Evolutionary conservation across 1,140 invertebrate genomes (phyloP).

Genomic region (Penaeus indicus): DNA sequence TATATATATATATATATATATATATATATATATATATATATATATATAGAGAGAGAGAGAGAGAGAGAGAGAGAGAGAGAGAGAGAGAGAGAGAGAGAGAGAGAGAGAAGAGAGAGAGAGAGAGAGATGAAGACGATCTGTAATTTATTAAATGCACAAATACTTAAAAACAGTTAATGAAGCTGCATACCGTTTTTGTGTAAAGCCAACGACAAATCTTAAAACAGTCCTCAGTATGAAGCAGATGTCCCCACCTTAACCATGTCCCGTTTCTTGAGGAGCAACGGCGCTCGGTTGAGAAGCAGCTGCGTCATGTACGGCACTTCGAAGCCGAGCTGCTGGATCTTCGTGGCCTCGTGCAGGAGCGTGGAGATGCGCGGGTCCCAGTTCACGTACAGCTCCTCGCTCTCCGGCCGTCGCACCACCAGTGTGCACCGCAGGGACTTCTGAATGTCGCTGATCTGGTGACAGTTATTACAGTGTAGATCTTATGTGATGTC

Average conservation of each 20-base stretch:
- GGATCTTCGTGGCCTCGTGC: constrained; percentile 64
- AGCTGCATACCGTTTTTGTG: too few species aligned
- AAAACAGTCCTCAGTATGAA: not conserved
- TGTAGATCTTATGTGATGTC: too few species aligned
- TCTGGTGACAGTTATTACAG: constrained; percentile 23
- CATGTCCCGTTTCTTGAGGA: constrained; percentile 63
- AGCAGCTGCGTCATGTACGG: constrained; percentile 63
- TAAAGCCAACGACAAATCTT: not conserved
- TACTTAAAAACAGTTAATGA: too few species aligned
- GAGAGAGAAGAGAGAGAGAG: too few species aligned
- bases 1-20: too few species aligned
- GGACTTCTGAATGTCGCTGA: constrained; percentile 62
- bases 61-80: too few species aligned
- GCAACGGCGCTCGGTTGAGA: constrained; percentile 58
- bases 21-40: too few species aligned
- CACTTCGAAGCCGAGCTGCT: constrained; percentile 64
- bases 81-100: too few species aligned
- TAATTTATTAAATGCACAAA: too few species aligned
- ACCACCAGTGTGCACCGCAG: constrained; percentile 63
- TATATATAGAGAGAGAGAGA: too few species aligned
- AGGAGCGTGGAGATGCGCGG: constrained; percentile 62
- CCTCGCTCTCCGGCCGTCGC: constrained; percentile 55
- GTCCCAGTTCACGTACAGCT: constrained; percentile 66
- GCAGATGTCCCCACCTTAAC: constrained; percentile 31
- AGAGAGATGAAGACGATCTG: too few species aligned